A percentile compares a stretch with the other conserved stretches of the same genome.
These are phyloP conservation scores for Xyrichtys novacula DNA, from an alignment of 2,797 vertebrate species.

Conservation along the genomic window DNA sequence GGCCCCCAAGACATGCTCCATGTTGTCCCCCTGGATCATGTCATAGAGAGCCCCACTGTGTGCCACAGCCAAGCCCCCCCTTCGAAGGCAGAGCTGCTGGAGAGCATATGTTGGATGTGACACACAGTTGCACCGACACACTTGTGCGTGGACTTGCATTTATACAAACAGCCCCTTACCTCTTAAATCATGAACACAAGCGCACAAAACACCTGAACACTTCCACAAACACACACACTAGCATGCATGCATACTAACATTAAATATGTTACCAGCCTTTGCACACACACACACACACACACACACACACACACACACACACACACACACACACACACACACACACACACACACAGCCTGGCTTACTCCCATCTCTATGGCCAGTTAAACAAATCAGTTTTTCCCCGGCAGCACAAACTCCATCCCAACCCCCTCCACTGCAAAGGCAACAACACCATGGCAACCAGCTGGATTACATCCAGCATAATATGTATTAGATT, in stretches of 20 bases:
- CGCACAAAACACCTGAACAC: conserved; percentile 33
- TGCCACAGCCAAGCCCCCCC: conserved; percentile 39
- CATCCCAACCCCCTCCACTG: conserved; percentile 41
- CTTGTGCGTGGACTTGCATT: conserved; percentile 47
- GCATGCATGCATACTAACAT: no score
- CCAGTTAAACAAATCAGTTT: conserved; percentile 50
- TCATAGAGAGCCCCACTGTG: conserved; percentile 52
- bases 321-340: conserved; percentile 11
- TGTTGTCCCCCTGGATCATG: conserved; percentile 74
- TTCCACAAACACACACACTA: conserved; percentile 20
- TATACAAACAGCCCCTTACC: conserved; percentile 41
- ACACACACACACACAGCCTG: conserved; percentile 4
- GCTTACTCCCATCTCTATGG: conserved; percentile 24
- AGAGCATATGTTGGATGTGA: conserved; percentile 78
- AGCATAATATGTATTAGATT: conserved; percentile 73
- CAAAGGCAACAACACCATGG: conserved; percentile 75
- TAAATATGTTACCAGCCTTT: no score
- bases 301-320: conserved; percentile 32
- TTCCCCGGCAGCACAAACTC: conserved; percentile 49
- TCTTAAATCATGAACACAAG: conserved; percentile 10
- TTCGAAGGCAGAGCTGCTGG: conserved; percentile 56
- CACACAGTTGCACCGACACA: conserved; percentile 69
- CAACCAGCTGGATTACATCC: conserved; percentile 81
- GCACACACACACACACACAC: neutral
- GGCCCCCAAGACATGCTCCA: conserved; percentile 29